Evolutionary conservation across 2,888 invertebrate species (phyloP).

Genomic region (Diogma glabrata): DNA sequence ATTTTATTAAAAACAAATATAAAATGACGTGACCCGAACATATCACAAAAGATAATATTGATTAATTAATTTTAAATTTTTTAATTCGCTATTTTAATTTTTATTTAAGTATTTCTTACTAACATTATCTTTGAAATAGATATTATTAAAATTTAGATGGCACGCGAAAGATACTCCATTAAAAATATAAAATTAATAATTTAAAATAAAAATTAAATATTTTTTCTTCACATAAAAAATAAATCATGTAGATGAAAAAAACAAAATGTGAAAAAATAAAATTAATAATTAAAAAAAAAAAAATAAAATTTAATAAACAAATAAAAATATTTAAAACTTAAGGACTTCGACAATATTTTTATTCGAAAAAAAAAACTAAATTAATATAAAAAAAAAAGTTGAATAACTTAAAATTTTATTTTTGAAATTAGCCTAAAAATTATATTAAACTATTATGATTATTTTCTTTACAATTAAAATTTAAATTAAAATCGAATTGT

Average conservation of each 20-base stretch:
- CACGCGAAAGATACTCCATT: conserved; percentile 7
- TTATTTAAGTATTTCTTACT: neutral
- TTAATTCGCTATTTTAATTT: neutral
- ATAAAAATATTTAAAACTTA: conserved; percentile 7
- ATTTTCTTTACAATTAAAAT: neutral
- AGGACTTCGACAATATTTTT: conserved; percentile 9
- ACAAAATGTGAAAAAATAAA: neutral
- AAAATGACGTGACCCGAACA: conserved; percentile 7
- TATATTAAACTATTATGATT: neutral
- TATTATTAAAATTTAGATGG: conserved; percentile 1
- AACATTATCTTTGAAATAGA: conserved; percentile 1
- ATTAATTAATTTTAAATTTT: conserved; percentile 1
- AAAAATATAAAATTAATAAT: conserved; percentile 1
- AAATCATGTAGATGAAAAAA: conserved; percentile 1
- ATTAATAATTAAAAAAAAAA: neutral
- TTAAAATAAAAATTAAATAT: neutral
- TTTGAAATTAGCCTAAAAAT: conserved; percentile 7
- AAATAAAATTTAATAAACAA: conserved; percentile 1
- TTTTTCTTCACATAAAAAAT: neutral
- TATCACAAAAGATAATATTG: conserved; percentile 2
- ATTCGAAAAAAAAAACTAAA: conserved; percentile 6
- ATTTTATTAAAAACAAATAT: too few species aligned
- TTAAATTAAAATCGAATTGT: neutral
- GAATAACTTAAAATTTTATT: conserved; percentile 3
- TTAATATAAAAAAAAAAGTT: neutral